These are phyloP conservation scores for Hymenopus coronatus DNA, from an alignment of 2,888 invertebrate species.

Conservation along the genomic window DNA sequence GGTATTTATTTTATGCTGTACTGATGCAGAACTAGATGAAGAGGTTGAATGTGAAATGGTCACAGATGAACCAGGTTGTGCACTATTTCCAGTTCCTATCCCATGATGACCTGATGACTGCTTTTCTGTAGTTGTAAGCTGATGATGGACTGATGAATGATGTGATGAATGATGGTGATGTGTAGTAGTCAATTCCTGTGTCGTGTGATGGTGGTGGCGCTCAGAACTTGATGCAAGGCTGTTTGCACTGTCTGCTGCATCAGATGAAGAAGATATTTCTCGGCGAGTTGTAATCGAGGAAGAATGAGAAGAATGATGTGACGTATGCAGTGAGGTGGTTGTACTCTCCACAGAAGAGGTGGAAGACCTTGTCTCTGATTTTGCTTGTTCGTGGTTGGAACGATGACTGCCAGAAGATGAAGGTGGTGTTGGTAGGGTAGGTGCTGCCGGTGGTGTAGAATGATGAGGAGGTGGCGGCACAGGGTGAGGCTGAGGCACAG, in stretches of 20 bases:
- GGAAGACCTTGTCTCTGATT: slow-evolving; percentile 42
- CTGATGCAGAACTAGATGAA: slow-evolving; percentile 64
- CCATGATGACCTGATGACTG: slow-evolving; percentile 6
- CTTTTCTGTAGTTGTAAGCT: slow-evolving; percentile 29
- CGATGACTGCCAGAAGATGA: slow-evolving; percentile 18
- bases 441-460: slow-evolving; percentile 21
- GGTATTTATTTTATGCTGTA: slow-evolving; percentile 59
- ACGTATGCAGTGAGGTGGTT: slow-evolving; percentile 64
- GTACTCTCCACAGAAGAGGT: slow-evolving; percentile 56
- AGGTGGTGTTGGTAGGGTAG: not conserved
- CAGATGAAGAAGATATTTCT: slow-evolving; percentile 25
- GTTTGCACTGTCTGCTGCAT: not conserved
- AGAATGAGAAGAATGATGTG: slow-evolving; percentile 68
- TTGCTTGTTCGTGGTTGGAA: slow-evolving; percentile 22
- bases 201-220: slow-evolving; percentile 55
- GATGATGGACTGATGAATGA: slow-evolving; percentile 42
- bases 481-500: slow-evolving; percentile 60
- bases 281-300: slow-evolving; percentile 62
- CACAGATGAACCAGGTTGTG: slow-evolving; percentile 40
- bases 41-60: slow-evolving; percentile 68
- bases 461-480: slow-evolving; percentile 55
- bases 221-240: not conserved
- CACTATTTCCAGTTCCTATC: not conserved
- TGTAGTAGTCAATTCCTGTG: slow-evolving; percentile 63
- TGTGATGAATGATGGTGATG: slow-evolving; percentile 66